Percentiles rank a stretch among this genome's conserved stretches.
Conservation (phyloP, 2,888 invertebrate species). For the Syritta pipiens region DNA sequence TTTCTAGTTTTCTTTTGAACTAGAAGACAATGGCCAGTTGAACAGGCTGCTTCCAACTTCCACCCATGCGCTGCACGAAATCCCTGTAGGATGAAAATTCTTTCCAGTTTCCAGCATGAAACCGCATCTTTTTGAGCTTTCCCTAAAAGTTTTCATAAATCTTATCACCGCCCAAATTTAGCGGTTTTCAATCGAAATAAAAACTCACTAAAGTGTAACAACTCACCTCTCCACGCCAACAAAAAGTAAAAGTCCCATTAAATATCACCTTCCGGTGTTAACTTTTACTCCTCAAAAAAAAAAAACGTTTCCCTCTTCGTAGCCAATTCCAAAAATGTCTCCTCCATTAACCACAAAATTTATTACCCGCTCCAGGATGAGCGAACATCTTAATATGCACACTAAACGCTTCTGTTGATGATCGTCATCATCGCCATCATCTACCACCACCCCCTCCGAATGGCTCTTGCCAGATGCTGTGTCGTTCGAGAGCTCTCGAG, state of each 20-base stretch:
- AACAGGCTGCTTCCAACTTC: no score
- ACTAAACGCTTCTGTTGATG: slow-evolving; percentile 65
- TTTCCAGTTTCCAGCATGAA: no score
- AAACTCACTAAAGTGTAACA: slow-evolving; percentile 15
- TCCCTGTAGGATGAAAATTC: no score
- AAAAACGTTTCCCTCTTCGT: slow-evolving; percentile 3
- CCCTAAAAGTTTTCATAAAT: slow-evolving; percentile 2
- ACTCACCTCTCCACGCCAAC: no score
- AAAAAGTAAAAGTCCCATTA: slow-evolving; percentile 42
- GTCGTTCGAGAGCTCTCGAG: no score
- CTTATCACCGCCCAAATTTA: slow-evolving; percentile 2
- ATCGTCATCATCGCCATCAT: slow-evolving; percentile 58
- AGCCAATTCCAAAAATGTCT: slow-evolving; percentile 62
- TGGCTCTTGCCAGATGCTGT: slow-evolving; percentile 47
- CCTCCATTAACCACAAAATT: slow-evolving; percentile 69
- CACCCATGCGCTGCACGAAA: no score
- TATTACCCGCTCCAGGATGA: slow-evolving; percentile 60
- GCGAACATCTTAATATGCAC: slow-evolving; percentile 65
- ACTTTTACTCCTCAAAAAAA: slow-evolving; percentile 10
- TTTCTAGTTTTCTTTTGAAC: no score
- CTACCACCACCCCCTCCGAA: slow-evolving; percentile 10
- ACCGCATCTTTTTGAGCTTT: no score
- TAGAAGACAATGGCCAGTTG: no score
- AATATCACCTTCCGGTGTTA: slow-evolving; percentile 60
- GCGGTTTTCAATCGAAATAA: slow-evolving; percentile 31